Base-by-base conservation (phyloP, 2,888 invertebrate species). In the Macrophya annulata region DNA sequence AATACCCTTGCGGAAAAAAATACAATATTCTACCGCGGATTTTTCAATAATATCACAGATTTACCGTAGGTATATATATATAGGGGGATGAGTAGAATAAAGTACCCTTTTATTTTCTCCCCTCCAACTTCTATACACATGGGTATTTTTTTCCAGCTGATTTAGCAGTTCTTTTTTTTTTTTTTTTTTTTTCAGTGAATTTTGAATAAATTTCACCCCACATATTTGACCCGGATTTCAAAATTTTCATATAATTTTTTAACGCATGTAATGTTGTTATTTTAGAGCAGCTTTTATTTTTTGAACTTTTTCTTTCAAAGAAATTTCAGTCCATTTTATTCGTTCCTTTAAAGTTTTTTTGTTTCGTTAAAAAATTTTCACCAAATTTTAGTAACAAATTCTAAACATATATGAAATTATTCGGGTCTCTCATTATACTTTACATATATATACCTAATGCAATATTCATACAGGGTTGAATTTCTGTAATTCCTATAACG, bases 111-210 rank as follows among this genome's bases (percentile, higher is more conserved):
- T 21, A 10, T 21, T 25, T 21, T 10, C n/a, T n/a, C 21, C 21
- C 1, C 21, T 45, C n/a, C 15, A 17, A 3, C 37, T n/a, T 9
- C n/a, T n/a, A 10, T 40, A 21, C n/a, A 74, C 10, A 43, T 43
- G 45, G 45, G 45, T 74, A 15, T 74, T 37, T 68, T 37, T 68
- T 68, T 68, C 12, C 9, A 68, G 68, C 68, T 37, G 68, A 68
- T 68, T 68, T 37, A 10, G 68, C 68, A 37, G 15, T 37, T 4
- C 37, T 37, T 37, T 37, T 37, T 5, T n/a, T 37, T 4, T 37
- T 37, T 37, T 37, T 37, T 5, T n/a, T n/a, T n/a, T n/a, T n/a
- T n/a, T n/a, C n/a, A 68, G 37, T 4, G 0, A 17, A 17, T 68
- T 48, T 37, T 15, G 68, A 68, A 12, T 68, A 17, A 68, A 25